These are phyloP conservation scores for Drosophila formosana DNA, from an alignment of 2,888 invertebrate genomes.

Conservation along the genomic window DNA sequence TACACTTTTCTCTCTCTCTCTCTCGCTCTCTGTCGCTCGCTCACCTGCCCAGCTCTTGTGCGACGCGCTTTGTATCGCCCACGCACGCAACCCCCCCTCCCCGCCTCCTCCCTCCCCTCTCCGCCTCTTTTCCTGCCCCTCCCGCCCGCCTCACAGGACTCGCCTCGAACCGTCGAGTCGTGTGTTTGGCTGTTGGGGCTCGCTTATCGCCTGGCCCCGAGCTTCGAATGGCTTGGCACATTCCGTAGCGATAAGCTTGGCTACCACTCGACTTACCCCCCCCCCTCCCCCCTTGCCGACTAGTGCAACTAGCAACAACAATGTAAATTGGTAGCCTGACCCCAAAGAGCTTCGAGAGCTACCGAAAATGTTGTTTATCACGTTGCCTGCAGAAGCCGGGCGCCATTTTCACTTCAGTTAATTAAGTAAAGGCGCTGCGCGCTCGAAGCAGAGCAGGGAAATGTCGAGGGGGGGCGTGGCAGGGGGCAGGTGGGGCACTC, in stretches of 20 bases:
- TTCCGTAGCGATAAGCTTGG: conserved; percentile 72
- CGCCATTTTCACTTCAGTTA: conserved; percentile 80
- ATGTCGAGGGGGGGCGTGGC: background rate
- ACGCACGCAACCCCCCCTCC: conserved; percentile 37
- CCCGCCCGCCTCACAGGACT: background rate
- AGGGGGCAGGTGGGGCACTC: background rate
- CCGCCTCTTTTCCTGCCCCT: background rate
- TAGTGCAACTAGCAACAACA: conserved; percentile 45
- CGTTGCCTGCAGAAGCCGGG: conserved; percentile 57
- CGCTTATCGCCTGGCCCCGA: conserved; percentile 64
- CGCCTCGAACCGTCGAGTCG: conserved; percentile 21
- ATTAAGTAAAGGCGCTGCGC: conserved; percentile 71
- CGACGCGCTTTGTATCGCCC: conserved; percentile 50
- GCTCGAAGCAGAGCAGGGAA: background rate
- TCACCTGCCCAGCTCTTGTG: conserved; percentile 51
- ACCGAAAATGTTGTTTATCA: conserved; percentile 76
- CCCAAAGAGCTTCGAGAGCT: background rate
- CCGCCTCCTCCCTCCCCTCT: background rate
- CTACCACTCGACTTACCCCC: conserved; percentile 19
- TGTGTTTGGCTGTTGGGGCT: conserved; percentile 38
- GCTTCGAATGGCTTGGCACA: conserved; percentile 81
- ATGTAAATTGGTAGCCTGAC: conserved; percentile 23
- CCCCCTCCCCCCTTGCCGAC: background rate
- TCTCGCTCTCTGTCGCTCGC: background rate
- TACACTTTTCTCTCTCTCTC: conserved; percentile 7